A percentile compares a stretch with the other conserved stretches of the same genome.
phyloP scores from a whole-genome alignment of 1,140 invertebrate species.

The Drosophila saltans region DNA sequence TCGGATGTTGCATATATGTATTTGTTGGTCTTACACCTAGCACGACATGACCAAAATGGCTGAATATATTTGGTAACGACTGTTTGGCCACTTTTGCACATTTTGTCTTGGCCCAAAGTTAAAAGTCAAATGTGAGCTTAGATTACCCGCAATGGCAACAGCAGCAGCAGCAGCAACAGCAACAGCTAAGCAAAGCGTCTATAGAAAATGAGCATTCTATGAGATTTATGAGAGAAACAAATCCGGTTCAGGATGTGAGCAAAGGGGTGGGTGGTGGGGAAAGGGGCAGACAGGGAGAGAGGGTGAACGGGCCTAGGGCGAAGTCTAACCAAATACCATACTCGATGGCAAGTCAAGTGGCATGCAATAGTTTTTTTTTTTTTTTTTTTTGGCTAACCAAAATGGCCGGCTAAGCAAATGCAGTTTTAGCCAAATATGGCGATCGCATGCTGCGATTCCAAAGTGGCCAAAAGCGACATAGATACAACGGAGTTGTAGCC shows the following conservation, averaged over 20 bases:
- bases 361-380: slow-evolving; percentile 61
- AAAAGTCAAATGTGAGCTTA: slow-evolving; percentile 80
- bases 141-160: slow-evolving; percentile 61
- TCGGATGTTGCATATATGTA: slow-evolving; percentile 14
- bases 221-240: slow-evolving; percentile 67
- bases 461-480: slow-evolving; percentile 67
- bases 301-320: slow-evolving; percentile 64
- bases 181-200: background rate
- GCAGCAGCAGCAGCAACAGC: background rate
- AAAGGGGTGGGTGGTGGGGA: slow-evolving; percentile 1
- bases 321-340: slow-evolving; percentile 79
- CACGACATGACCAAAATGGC: slow-evolving; percentile 66
- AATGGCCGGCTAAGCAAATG: slow-evolving; percentile 68
- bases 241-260: slow-evolving; percentile 43
- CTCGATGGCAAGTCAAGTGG: slow-evolving; percentile 77
- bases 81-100: slow-evolving; percentile 68
- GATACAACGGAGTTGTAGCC: slow-evolving; percentile 44
- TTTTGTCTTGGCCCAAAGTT: slow-evolving; percentile 69
- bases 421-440: slow-evolving; percentile 78
- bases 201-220: slow-evolving; percentile 73
- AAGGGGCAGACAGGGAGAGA: background rate
- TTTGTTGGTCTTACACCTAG: slow-evolving; percentile 19
- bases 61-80: slow-evolving; percentile 40
- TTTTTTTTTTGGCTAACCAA: slow-evolving; percentile 30
- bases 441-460: slow-evolving; percentile 73